Evolutionary conservation across 2,797 vertebrate genomes (phyloP), one percentile per base, ranked within the genome.

Genomic region (Platalea minor): DNA sequence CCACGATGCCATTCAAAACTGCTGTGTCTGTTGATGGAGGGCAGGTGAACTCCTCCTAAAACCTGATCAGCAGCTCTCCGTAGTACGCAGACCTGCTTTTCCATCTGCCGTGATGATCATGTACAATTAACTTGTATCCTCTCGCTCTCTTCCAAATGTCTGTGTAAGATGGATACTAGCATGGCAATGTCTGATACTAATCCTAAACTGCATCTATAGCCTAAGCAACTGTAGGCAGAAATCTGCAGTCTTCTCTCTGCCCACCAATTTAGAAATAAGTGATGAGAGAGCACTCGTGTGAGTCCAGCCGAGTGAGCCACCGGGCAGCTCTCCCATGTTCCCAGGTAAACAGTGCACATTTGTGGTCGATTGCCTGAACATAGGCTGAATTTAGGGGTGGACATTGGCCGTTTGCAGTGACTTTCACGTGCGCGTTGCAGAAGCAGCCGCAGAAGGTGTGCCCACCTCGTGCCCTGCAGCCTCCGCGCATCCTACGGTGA

Each of bases 341-440:
- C 50, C 46, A 45, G 28, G 17, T 20, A 63, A 79, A 63, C 11
- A 17, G 10, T 1, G 19, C 35, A 3, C 0, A 0, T 59, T 33
- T 45, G 68, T 24, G 50, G 57, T 33, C 1, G 0, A 2, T 6
- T 59, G 21, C 29, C 64, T 93, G 74, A 33, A 57, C 18, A 17
- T 0, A 45, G 39, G 20, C 41, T 54, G 84, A 61, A 35, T 65
- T 63, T 54, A 39, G 54, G 56, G 48, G 17, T 31, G 72, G 20
- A 2, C n/a, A 2, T 6, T 19, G 26, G 21, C 73, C 9, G 2
- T 74, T 76, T 67, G 56, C 65, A 25, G 41, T 21, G 54, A 35
- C 69, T 50, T 77, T 64, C 11, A 2, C 1, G 29, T 26, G 65
- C 54, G 26, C 3, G 0, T 13, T 31, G 57, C 77, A 76, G 74